Evolutionary conservation across 1,140 invertebrate genomes (phyloP), one percentile per base, ranked within the genome.

Genomic region (Neoseiulus cucumeris): DNA sequence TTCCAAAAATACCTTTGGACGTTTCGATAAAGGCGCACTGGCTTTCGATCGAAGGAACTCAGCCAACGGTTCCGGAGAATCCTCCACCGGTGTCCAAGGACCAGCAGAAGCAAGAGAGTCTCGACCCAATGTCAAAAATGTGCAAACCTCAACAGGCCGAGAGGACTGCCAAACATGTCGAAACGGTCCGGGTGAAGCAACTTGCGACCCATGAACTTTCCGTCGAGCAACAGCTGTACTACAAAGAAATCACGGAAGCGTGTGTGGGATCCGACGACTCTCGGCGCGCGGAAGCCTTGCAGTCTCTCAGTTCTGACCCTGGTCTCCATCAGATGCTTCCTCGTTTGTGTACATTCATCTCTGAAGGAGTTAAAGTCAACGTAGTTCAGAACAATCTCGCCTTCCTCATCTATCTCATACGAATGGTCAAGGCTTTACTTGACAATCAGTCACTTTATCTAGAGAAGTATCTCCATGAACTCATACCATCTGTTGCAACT

Each of bases 161-260:
- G 9, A 22, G 22, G 28, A 66, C 65, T 42, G 68, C 70, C 28
- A 73, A 70, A 66, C 66, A 72, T 42, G 65, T 73, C 18, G 72
- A 73, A 68, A 70, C 68, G 28, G 69, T 74, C 51, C 41, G 69
- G 72, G 86, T 97, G 17, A 98, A 97, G 73, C 90, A 96, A 75
- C 75, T 96, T 30, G 90, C 92, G 0, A 96, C 89, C 0, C 92
- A 97, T 74, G 93, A 97, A 75, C 76, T 97, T 12, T 95, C 91
- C 68, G 92, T 96, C 18, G 96, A 99, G 74, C 96, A 98, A 72
- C 96, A 99, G 75, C 76, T 98, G 41, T 99, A 98, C 77, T 99
- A 98, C 71, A 98, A 98, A 75, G 95, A 99, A 80, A 97, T 98
- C 64, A 98, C 95, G 0, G 96, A 99, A 78, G 93, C 94, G 7